These are phyloP conservation scores for Scophthalmus maximus DNA, from an alignment of 2,113 vertebrate genomes.

Conservation along the genomic window DNA sequence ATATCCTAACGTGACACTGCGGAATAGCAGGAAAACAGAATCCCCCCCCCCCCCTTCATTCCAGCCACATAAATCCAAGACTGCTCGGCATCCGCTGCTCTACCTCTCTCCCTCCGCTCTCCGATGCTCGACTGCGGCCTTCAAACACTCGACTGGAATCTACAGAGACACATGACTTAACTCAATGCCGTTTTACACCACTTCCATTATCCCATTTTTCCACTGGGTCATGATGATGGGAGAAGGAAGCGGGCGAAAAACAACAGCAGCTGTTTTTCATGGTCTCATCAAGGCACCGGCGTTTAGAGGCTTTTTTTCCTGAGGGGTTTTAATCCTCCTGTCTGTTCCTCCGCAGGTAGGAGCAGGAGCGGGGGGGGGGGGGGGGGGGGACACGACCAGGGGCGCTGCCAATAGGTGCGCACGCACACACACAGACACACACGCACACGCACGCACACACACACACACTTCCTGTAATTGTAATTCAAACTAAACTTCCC, in stretches of 20 bases:
- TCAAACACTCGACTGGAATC: constrained; percentile 79
- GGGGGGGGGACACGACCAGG: constrained; percentile 45
- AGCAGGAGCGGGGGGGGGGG: too few relatives aligned
- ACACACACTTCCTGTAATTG: too few relatives aligned
- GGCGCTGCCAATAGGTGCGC: constrained; percentile 47
- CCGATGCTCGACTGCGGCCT: constrained; percentile 53
- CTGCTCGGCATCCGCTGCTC: constrained; percentile 28
- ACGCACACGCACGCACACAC: too few relatives aligned
- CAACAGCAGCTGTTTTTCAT: constrained; percentile 75
- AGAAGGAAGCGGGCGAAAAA: constrained; percentile 65
- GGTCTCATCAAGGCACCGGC: constrained; percentile 71
- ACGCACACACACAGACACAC: not conserved
- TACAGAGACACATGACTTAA: constrained; percentile 77
- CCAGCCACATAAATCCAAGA: constrained; percentile 59
- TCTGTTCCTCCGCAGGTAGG: constrained; percentile 71
- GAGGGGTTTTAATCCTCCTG: constrained; percentile 57
- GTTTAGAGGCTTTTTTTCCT: constrained; percentile 54
- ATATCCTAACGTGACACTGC: constrained; percentile 57
- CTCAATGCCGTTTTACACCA: constrained; percentile 76
- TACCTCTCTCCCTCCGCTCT: constrained; percentile 52
- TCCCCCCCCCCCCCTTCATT: constrained; percentile 44
- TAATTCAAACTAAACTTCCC: too few relatives aligned
- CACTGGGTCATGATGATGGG: constrained; percentile 79
- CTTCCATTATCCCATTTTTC: constrained; percentile 82
- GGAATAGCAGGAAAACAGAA: constrained; percentile 54